Conservation (phyloP, 2,797 vertebrate species). For the Eleutherodactylus coqui region DNA sequence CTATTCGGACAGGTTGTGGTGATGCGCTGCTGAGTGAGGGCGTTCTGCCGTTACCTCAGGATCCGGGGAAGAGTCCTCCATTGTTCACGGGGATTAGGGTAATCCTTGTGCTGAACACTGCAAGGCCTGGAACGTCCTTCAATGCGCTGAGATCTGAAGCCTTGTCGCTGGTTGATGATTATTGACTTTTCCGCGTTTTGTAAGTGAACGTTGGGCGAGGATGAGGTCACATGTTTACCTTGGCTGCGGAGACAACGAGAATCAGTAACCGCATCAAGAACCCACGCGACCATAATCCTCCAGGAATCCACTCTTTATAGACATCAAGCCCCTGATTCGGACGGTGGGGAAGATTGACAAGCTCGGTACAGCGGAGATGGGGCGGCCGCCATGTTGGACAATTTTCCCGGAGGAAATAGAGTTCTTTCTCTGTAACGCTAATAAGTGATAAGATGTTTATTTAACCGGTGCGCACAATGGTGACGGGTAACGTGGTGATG, state of each 20-base stretch:
- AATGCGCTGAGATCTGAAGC: background rate
- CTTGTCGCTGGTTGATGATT: background rate
- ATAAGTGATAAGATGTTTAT: no score
- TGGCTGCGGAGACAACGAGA: background rate
- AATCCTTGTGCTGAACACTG: background rate
- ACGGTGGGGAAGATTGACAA: no score
- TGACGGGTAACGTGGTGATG: no score
- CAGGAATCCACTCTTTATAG: background rate
- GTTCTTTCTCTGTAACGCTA: no score
- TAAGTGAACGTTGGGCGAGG: background rate
- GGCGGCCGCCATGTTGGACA: no score
- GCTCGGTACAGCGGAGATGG: no score
- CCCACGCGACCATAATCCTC: background rate
- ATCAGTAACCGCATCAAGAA: background rate
- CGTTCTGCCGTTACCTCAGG: background rate
- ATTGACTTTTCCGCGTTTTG: background rate
- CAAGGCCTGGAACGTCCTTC: background rate
- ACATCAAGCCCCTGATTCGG: background rate
- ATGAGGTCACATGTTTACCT: background rate
- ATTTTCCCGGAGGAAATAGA: no score
- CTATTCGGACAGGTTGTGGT: background rate
- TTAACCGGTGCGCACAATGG: no score
- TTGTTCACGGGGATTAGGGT: background rate
- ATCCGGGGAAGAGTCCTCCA: background rate
- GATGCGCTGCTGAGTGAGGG: background rate